These are phyloP conservation scores for Thysanoteuthis rhombus DNA, from an alignment of 2,888 invertebrate genomes.

Conservation along the genomic window DNA sequence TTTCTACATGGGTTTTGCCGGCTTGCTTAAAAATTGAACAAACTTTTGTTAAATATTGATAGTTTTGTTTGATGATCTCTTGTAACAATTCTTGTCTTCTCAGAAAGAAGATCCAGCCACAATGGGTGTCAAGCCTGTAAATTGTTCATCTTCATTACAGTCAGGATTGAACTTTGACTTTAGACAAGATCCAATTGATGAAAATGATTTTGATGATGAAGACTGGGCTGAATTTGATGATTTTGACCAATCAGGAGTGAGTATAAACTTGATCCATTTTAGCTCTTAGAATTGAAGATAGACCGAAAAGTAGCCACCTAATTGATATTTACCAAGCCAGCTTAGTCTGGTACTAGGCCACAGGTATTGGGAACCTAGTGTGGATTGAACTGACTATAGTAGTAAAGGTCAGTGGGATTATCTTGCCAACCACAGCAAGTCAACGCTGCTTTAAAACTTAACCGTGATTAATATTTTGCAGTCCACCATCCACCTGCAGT, in stretches of 20 bases:
- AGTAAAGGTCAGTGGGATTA: too few relatives aligned
- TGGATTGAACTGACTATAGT: too few relatives aligned
- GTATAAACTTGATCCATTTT: background rate
- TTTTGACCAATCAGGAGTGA: background rate
- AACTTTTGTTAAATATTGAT: background rate
- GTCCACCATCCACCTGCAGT: too few relatives aligned
- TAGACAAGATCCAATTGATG: background rate
- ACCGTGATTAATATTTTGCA: too few relatives aligned
- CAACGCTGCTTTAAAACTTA: too few relatives aligned
- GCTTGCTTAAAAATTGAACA: background rate
- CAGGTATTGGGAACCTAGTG: too few relatives aligned
- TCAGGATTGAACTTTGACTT: background rate
- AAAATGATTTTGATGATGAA: background rate
- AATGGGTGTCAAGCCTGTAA: background rate
- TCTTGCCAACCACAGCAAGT: too few relatives aligned
- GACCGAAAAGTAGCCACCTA: background rate
- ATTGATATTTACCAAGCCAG: background rate
- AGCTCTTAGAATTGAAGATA: background rate
- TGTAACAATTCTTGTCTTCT: background rate
- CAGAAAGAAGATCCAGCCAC: background rate
- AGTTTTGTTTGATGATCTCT: too few relatives aligned
- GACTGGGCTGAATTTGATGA: background rate
- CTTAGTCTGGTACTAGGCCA: background rate
- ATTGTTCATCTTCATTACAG: background rate
- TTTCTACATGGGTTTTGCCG: too few relatives aligned